Evolutionary conservation across 2,888 invertebrate species (phyloP), one percentile per base, ranked within the genome.

Genomic region (Pinctada fucata): DNA sequence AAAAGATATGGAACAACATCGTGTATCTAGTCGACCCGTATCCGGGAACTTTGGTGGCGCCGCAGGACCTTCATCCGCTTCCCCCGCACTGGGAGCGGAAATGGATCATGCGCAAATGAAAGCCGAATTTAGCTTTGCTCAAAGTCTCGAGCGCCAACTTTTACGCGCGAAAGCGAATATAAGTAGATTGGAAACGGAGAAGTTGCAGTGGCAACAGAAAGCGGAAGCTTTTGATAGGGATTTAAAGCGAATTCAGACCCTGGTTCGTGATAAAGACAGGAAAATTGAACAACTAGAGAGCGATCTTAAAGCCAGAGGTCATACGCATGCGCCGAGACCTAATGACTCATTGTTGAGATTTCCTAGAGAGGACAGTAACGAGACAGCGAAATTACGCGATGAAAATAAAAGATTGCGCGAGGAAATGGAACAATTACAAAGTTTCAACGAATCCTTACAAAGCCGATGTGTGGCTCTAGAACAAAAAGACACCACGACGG

Each of bases 21-120:
- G 79, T 47, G 70, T 77, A 13, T 72, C 66, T 13, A 66, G 13
- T 13, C 69, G 78, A 70, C 70, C 67, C 5, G 70, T 73, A 52
- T 78, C 78, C n/a, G 69, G 69, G 31, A 65, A 73, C 13, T 78
- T 70, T 71, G 78, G 78, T 13, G 78, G 78, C 5, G 78, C 78
- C n/a, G 78, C 78, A 3, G 78, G 78, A 3, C 78, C 78, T 2
- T 31, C 69, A n/a, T 58, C 74, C 16, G 78, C 69, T 6, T 69
- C 76, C 16, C 63, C 58, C 2, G 70, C 58, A 5, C 58, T 63
- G 3, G 70, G 67, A 45, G 74, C 68, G 16, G 74, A 70, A 31
- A 72, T 73, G 3, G 16, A 72, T 6, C 51, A 63, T 16, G 73
- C 73, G 0, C 78, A 78, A 31, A 48, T 65, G 8, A 74, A 70